Percentiles rank a stretch among this genome's conserved stretches.
These are phyloP conservation scores for Neodon shergylaensis DNA, from an alignment of 2,113 vertebrate genomes.

Conservation along the genomic window DNA sequence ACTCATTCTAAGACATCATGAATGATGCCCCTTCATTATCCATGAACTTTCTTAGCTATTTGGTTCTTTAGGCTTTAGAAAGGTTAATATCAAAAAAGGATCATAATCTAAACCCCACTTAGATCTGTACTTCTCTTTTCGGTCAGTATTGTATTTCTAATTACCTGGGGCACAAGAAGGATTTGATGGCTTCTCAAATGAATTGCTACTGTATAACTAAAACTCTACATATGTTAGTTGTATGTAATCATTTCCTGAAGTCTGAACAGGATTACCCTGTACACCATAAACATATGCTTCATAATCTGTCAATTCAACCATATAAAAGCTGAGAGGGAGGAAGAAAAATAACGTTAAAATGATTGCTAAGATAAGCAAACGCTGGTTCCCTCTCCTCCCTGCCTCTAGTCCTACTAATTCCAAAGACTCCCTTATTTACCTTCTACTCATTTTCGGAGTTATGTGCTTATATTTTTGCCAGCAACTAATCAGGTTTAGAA, in stretches of 20 bases:
- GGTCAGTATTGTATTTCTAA: not conserved
- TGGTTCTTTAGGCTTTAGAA: conserved; percentile 4
- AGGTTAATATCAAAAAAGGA: not conserved
- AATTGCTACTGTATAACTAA: conserved; percentile 25
- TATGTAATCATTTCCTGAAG: not conserved
- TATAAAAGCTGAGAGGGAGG: not conserved
- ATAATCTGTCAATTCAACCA: not conserved
- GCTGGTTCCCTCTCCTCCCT: not conserved
- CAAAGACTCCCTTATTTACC: not conserved
- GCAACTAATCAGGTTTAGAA: not conserved
- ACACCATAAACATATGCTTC: not conserved
- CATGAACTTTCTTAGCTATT: not conserved
- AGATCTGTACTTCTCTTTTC: not conserved
- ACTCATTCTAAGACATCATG: not conserved
- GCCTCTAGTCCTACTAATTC: not conserved
- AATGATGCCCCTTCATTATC: not conserved
- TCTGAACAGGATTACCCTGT: not conserved
- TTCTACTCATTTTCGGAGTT: not conserved
- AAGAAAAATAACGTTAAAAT: not conserved
- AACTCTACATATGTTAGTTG: not conserved
- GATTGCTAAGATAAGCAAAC: not conserved
- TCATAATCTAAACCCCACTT: not conserved
- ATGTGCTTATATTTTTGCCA: not conserved
- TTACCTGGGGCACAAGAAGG: not conserved
- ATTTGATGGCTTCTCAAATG: not conserved